phyloP scores from a whole-genome alignment of 2,888 invertebrate species.

The Drosophila demipolita region DNA sequence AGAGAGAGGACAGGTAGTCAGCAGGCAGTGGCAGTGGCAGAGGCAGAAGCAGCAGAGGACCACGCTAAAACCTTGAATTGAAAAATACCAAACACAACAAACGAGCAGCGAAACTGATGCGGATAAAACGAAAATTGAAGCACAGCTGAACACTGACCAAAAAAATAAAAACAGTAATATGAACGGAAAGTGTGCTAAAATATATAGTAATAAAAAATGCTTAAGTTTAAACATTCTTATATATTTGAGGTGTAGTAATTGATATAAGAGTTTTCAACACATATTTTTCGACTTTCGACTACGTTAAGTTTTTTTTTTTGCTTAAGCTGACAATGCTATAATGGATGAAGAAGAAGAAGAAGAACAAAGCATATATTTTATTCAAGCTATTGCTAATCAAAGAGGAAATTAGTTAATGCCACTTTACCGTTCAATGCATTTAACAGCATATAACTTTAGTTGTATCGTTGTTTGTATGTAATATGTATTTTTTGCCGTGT shows the following conservation, averaged over 20 bases:
- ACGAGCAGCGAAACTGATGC: conserved; percentile 67
- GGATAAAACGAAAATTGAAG: conserved; percentile 61
- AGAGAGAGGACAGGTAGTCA: not conserved
- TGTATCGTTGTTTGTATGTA: not conserved
- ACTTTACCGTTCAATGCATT: not conserved
- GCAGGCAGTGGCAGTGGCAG: not conserved
- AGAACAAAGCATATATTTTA: not conserved
- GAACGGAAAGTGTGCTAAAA: not conserved
- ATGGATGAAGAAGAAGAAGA: not conserved
- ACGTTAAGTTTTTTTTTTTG: not conserved
- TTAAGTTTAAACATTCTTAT: not conserved
- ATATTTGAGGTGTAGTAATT: not conserved
- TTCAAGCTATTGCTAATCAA: not conserved
- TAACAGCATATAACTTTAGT: not conserved
- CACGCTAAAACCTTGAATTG: conserved; percentile 68
- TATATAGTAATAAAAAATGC: not conserved
- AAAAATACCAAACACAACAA: conserved; percentile 62
- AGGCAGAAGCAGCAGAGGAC: not conserved
- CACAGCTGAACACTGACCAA: not conserved
- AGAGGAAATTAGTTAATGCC: not conserved
- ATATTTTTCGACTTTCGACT: not conserved
- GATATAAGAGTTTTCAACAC: not conserved
- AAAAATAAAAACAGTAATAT: not conserved
- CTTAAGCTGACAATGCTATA: not conserved
- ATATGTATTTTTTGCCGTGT: not conserved